Evolutionary conservation across 2,888 invertebrate genomes (phyloP).

Genomic region (Seira musarum): DNA sequence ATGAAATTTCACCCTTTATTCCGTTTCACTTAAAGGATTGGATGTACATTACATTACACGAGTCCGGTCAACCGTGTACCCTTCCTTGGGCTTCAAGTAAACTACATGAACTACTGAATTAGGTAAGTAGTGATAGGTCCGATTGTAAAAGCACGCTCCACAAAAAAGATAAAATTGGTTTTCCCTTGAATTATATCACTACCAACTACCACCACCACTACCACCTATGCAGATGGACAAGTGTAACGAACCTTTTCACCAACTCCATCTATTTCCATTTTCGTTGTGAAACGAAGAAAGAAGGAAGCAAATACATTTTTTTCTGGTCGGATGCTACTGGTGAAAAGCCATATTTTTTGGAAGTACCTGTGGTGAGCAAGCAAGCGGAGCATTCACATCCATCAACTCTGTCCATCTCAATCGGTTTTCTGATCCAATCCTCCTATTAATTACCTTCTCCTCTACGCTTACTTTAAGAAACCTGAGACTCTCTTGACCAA

Average conservation of each 20-base stretch:
- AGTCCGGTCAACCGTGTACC: neutral
- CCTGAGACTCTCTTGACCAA: too few species aligned
- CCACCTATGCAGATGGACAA: slow-evolving; percentile 40
- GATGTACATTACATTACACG: neutral
- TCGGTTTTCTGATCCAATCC: neutral
- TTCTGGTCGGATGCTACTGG: too few species aligned
- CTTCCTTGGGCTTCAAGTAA: slow-evolving; percentile 6
- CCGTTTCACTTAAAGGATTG: too few species aligned
- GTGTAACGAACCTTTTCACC: slow-evolving; percentile 51
- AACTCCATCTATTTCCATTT: slow-evolving; percentile 28
- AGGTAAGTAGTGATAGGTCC: neutral
- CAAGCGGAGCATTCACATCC: neutral
- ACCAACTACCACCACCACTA: too few species aligned
- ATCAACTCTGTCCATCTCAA: neutral
- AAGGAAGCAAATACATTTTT: too few species aligned
- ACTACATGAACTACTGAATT: neutral
- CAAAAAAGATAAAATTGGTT: neutral
- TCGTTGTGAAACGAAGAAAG: neutral
- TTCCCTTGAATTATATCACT: too few species aligned
- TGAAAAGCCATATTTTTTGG: neutral
- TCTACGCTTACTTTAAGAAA: too few species aligned
- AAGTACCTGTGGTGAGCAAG: too few species aligned
- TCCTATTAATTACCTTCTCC: neutral
- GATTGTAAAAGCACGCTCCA: neutral
- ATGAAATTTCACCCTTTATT: too few species aligned